These are phyloP conservation scores for Seira sanloemensis DNA, from an alignment of 2,888 invertebrate species.

Conservation along the genomic window DNA sequence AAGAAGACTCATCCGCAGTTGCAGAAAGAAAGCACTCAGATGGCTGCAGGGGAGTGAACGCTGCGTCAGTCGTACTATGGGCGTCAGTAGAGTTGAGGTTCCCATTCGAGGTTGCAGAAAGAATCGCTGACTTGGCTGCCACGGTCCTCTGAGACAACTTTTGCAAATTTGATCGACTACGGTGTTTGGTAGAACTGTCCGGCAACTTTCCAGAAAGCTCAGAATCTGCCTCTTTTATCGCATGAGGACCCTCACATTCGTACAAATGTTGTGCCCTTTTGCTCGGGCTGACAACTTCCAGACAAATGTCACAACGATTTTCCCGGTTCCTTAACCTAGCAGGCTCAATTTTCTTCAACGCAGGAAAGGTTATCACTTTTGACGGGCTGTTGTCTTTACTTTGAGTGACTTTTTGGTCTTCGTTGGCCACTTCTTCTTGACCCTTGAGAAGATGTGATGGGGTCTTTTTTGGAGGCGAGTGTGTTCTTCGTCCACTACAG, in stretches of 20 bases:
- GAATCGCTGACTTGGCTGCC: not conserved
- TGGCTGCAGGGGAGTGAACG: slow-evolving; percentile 7
- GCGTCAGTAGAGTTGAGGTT: not conserved
- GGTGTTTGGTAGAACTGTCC: not conserved
- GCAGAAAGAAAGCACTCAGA: no score
- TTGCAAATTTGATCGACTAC: no score
- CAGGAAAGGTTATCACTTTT: slow-evolving; percentile 30
- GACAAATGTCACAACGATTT: slow-evolving; percentile 66
- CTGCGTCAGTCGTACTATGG: not conserved
- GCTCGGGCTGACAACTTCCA: slow-evolving; percentile 60
- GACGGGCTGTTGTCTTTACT: slow-evolving; percentile 23
- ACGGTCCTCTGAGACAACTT: not conserved
- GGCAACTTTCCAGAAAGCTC: no score
- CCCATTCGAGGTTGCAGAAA: not conserved
- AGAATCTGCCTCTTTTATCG: no score
- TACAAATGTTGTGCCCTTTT: slow-evolving; percentile 67
- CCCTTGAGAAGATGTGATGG: slow-evolving; percentile 29
- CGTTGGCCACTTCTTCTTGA: not conserved
- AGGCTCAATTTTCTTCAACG: not conserved
- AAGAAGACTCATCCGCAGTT: no score
- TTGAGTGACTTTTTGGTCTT: slow-evolving; percentile 13
- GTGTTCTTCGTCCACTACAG: slow-evolving; percentile 2
- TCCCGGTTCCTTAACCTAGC: slow-evolving; percentile 64
- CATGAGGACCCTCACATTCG: slow-evolving; percentile 58
- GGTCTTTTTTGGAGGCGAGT: no score